Evolutionary conservation across 2,888 invertebrate species (phyloP).

Genomic region (Eretmocerus hayati): DNA sequence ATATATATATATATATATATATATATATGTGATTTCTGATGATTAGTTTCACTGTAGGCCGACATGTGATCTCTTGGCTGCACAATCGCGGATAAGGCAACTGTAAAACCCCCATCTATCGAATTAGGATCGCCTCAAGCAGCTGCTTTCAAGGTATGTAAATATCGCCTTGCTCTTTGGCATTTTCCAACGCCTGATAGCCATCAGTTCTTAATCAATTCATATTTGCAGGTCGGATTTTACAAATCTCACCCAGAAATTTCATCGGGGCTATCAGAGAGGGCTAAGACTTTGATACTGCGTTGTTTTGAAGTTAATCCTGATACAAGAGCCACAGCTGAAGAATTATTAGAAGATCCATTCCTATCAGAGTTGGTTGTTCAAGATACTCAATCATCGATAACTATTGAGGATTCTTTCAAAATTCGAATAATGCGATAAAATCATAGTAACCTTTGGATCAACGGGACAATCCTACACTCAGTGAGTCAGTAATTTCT

Average conservation of each 20-base stretch:
- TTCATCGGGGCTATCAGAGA: constrained; percentile 79
- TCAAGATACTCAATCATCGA: too few relatives aligned
- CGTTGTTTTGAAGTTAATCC: constrained; percentile 93
- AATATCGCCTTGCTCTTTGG: neutral
- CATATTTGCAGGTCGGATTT: constrained; percentile 62
- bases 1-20: too few relatives aligned
- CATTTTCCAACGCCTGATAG: neutral
- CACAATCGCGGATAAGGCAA: constrained; percentile 99
- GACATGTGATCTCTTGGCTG: constrained; percentile 97
- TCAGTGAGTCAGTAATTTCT: too few relatives aligned
- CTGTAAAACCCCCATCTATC: constrained; percentile 96
- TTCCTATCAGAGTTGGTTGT: constrained; percentile 80
- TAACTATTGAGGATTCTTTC: too few relatives aligned
- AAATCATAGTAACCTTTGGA: too few relatives aligned
- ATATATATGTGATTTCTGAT: constrained; percentile 4
- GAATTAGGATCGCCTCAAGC: constrained; percentile 96
- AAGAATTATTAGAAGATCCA: constrained; percentile 79
- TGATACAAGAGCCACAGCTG: constrained; percentile 75
- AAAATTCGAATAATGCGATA: too few relatives aligned
- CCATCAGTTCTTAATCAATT: neutral
- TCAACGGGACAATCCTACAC: too few relatives aligned
- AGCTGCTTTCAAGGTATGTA: constrained; percentile 89
- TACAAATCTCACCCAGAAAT: constrained; percentile 97
- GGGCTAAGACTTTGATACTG: constrained; percentile 83
- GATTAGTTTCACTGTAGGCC: constrained; percentile 52